Percentiles rank a stretch among this genome's conserved stretches.
phyloP scores from a whole-genome alignment of 1,140 invertebrate species.

The Pectinophora gossypiella region DNA sequence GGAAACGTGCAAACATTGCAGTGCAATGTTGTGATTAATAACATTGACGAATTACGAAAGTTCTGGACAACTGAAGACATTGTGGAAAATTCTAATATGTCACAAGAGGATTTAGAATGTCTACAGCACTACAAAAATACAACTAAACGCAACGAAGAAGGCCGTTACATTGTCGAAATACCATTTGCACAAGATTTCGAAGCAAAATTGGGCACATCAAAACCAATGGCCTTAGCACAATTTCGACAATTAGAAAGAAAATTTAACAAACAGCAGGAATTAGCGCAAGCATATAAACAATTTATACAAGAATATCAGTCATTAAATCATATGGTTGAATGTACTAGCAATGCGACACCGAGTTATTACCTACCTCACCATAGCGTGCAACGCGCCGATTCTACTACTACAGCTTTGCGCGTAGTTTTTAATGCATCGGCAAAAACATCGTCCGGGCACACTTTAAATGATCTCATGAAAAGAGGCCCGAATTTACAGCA shows the following conservation, averaged over 20 bases:
- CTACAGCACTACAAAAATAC: not conserved
- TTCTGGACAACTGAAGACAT: constrained; percentile 3
- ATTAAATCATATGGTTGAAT: not conserved
- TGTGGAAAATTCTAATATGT: not conserved
- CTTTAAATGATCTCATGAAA: constrained; percentile 4
- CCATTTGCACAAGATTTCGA: not conserved
- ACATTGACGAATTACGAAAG: not conserved
- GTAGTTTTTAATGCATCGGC: constrained; percentile 1
- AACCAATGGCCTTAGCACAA: not conserved
- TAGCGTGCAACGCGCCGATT: not conserved
- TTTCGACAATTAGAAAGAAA: not conserved
- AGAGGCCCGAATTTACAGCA: constrained; percentile 5
- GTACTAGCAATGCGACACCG: not conserved
- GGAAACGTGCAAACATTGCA: not conserved
- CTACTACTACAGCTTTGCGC: not conserved
- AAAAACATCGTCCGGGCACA: not conserved
- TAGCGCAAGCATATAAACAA: not conserved
- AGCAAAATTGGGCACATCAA: constrained; percentile 1
- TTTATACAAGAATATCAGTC: not conserved
- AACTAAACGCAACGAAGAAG: not conserved
- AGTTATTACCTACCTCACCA: constrained; percentile 1
- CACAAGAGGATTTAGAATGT: not conserved
- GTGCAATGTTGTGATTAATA: constrained; percentile 2
- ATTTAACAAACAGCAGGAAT: not conserved
- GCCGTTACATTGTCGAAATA: not conserved